These are phyloP conservation scores for Drosophila prolongata DNA, from an alignment of 2,888 invertebrate species.

Conservation along the genomic window DNA sequence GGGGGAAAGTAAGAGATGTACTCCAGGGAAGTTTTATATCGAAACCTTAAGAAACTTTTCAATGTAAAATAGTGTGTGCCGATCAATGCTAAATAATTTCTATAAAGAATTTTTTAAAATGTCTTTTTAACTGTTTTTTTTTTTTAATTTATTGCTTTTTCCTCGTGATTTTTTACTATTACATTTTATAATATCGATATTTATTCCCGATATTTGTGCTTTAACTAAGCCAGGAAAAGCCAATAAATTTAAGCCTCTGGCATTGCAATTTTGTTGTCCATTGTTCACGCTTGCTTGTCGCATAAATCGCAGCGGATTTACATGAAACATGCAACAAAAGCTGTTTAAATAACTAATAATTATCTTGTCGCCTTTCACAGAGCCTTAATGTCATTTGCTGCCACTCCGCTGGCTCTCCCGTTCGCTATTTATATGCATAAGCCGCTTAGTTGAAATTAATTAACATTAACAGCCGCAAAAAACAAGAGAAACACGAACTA, in stretches of 20 bases:
- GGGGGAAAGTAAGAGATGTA: not conserved
- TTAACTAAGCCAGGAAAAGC: not conserved
- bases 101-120: no score
- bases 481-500: slow-evolving; percentile 25
- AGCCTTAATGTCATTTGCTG: slow-evolving; percentile 61
- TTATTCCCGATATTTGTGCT: not conserved
- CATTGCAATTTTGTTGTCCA: slow-evolving; percentile 33
- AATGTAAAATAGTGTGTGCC: no score
- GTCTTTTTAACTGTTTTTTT: no score
- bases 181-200: not conserved
- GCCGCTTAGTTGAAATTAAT: slow-evolving; percentile 76
- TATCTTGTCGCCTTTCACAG: slow-evolving; percentile 64
- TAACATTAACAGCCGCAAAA: slow-evolving; percentile 66
- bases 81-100: no score
- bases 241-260: slow-evolving; percentile 58
- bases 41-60: no score
- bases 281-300: slow-evolving; percentile 29
- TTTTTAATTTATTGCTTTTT: no score
- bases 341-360: slow-evolving; percentile 79
- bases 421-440: slow-evolving; percentile 70
- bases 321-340: slow-evolving; percentile 69
- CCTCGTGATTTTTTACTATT: no score
- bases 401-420: slow-evolving; percentile 8
- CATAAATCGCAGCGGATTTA: slow-evolving; percentile 65
- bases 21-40: not conserved